Evolutionary conservation across 2,113 vertebrate genomes (phyloP).

Genomic region (Triplophysa rosa): DNA sequence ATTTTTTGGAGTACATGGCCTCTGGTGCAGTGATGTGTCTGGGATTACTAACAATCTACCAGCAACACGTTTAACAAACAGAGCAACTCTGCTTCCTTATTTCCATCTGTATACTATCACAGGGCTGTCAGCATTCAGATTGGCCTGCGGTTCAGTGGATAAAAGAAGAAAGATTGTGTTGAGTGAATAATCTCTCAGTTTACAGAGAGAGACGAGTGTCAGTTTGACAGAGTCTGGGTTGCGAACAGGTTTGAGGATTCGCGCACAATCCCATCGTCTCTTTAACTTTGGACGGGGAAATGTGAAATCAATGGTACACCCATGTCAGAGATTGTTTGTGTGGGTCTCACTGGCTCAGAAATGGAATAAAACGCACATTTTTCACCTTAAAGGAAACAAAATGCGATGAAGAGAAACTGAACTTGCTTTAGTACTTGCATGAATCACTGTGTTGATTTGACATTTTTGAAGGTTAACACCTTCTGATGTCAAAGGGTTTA

Average conservation of each 20-base stretch:
- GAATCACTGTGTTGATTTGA: slow-evolving; percentile 15
- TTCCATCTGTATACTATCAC: slow-evolving; percentile 80
- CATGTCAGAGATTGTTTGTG: slow-evolving; percentile 77
- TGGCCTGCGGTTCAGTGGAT: slow-evolving; percentile 75
- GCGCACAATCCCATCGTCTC: slow-evolving; percentile 73
- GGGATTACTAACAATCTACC: neutral
- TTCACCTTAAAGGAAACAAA: slow-evolving; percentile 29
- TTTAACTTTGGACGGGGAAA: slow-evolving; percentile 75
- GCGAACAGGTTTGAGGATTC: slow-evolving; percentile 76
- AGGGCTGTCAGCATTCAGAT: slow-evolving; percentile 71
- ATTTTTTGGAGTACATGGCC: neutral
- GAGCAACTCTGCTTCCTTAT: slow-evolving; percentile 66
- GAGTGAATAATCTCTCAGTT: slow-evolving; percentile 80
- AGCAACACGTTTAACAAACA: slow-evolving; percentile 67
- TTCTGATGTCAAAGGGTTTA: slow-evolving; percentile 55
- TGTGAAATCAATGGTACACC: slow-evolving; percentile 84
- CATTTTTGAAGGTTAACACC: slow-evolving; percentile 61
- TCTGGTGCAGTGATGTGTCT: neutral
- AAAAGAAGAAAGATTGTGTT: slow-evolving; percentile 78
- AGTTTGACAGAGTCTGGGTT: slow-evolving; percentile 74
- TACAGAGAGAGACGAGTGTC: slow-evolving; percentile 74
- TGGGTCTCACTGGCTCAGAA: slow-evolving; percentile 62
- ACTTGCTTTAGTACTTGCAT: slow-evolving; percentile 28
- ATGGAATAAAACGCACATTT: slow-evolving; percentile 49
- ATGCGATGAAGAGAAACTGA: slow-evolving; percentile 41